These are phyloP conservation scores for Pogoniulus pusillus DNA, from an alignment of 2,797 vertebrate genomes.

Conservation along the genomic window DNA sequence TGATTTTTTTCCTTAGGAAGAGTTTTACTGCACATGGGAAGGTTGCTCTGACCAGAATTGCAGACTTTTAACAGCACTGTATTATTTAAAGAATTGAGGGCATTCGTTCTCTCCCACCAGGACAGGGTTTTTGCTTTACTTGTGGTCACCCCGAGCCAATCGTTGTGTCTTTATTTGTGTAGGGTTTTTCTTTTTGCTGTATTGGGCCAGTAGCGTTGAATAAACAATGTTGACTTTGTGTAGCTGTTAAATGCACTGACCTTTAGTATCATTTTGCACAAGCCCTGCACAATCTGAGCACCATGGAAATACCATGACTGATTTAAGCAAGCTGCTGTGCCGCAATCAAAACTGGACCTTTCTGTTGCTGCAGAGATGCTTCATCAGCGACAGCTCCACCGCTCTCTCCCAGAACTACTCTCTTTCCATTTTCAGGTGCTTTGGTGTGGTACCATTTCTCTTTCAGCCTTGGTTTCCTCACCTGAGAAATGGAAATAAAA, in stretches of 20 bases:
- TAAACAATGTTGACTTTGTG: slow-evolving; percentile 37
- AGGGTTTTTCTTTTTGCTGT: neutral
- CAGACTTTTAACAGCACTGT: neutral
- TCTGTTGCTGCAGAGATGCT: neutral
- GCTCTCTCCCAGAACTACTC: neutral
- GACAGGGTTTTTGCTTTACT: neutral
- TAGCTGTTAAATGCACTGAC: slow-evolving; percentile 57
- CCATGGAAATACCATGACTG: slow-evolving; percentile 19
- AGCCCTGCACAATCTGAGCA: neutral
- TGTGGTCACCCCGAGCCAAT: slow-evolving; percentile 37
- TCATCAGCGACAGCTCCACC: accelerated
- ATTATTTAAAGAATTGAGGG: slow-evolving; percentile 17
- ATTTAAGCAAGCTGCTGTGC: slow-evolving; percentile 46
- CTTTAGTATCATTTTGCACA: slow-evolving; percentile 60
- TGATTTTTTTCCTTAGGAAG: neutral
- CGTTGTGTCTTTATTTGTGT: neutral
- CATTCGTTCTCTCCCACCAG: neutral
- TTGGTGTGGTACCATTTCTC: neutral
- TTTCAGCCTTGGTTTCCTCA: neutral
- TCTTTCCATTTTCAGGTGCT: neutral
- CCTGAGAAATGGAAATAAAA: slow-evolving; percentile 25
- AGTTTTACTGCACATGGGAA: neutral
- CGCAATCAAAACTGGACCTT: slow-evolving; percentile 44
- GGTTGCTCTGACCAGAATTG: slow-evolving; percentile 6
- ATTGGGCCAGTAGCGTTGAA: slow-evolving; percentile 8